Base-by-base conservation (phyloP, 2,797 vertebrate genomes). In the Oceanodroma leucorhoa region DNA sequence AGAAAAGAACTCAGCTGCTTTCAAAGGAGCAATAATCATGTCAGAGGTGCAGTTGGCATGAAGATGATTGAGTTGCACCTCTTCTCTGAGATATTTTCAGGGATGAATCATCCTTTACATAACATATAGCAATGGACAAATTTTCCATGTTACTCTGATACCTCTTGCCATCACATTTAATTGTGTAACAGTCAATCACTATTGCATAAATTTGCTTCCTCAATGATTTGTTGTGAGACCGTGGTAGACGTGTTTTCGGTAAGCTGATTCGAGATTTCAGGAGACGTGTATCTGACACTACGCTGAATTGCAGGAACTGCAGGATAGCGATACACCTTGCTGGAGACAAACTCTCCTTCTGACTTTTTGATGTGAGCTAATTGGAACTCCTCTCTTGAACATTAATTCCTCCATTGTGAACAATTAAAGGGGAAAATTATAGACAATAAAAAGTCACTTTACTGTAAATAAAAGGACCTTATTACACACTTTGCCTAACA, bases 1-100 rank as follows among this genome's bases (percentile, higher is more conserved):
- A 95, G 91, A 89, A 95, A 87, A 96, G 91, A 95, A 94, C 81
- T 95, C 90, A 84, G 90, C 88, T 90, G 91, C 93, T 88, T 97
- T 95, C 94, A 95, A 87, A 96, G 94, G 90, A 96, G 93, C 94
- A 96, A 89, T 94, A 96, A 95, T 94, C 90, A 95, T 95, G 95
- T 97, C 96, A 96, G 93, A 94, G 94, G 94, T 94, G 91, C 86
- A 94, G 94, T 94, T 96, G 95, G 96, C 95, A 96, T 90, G 95
- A 97, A 94, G 91, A 96, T 95, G 95, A 97, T 96, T 96, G 95
- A 96, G 95, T 93, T 96, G 91, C 88, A 96, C 73, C 90, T 94
- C 85, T 96, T 96, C 87, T 77, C 77, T 80, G 78, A 92, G 91
- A 93, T 73, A 84, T 93, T 97, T 94, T 92, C 91, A 75, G 85